Base-by-base conservation (phyloP, 2,113 vertebrate species). In the Varanus salvator region DNA sequence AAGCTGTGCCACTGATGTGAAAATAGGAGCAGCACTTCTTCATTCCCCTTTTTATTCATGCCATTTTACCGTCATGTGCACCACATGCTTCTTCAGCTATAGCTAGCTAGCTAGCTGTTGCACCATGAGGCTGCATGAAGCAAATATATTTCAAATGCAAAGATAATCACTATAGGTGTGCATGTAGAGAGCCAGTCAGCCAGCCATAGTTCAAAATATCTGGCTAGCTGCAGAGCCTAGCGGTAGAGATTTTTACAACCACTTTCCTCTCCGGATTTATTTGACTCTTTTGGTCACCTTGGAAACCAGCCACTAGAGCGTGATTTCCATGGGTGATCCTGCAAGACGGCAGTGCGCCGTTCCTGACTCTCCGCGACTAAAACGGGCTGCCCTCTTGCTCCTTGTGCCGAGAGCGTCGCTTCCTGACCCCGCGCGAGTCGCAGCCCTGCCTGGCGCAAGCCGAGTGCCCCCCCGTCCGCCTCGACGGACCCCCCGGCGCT, bases 231-330 rank as follows among this genome's bases (percentile, higher is more conserved):
- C 68, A 89, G 84, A 48, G 80, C 90, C 83, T 31, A 74, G 91
- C 92, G 93, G 86, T 92, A 85, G 89, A 93, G 91, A 92, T 84
- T 86, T 93, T 92, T 81, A 84, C 91, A 25, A 91, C 91, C 89
- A 90, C 87, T 91, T 89, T 93, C 90, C 92, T 88, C 80, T 88
- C 90, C 86, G 84, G 93, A 92, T 93, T 95, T 86, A 94, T 95
- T 94, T 95, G 91, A 93, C 90, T 95, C 85, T 94, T 92, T 92
- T 88, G 89, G 94, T 96, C 94, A 94, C 97, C 95, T 95, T 95
- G 97, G 96, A 96, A 96, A 97, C 96, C 97, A 96, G 97, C 94
- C 94, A 90, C 95, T 92, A 93, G 96, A 95, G 96, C 94, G 94
- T 94, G 95, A 95, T 92, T 96, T 94, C 92, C 93, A 81, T 75